A percentile compares a stretch with the other conserved stretches of the same genome.
These are phyloP conservation scores for Chaetodon auriga DNA, from an alignment of 2,113 vertebrate species.

Conservation along the genomic window DNA sequence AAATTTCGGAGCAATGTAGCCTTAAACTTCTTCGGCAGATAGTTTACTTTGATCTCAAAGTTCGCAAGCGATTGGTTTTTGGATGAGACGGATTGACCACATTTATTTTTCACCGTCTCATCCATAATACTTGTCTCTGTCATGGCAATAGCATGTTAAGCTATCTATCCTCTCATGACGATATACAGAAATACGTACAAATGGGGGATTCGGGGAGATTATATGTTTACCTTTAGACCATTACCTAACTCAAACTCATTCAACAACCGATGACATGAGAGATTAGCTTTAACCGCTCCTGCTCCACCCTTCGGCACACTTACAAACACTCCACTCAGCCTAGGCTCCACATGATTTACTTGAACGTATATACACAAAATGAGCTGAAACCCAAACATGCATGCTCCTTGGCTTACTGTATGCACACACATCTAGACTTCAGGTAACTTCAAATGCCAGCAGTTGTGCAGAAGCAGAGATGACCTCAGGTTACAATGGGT, in stretches of 20 bases:
- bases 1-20: conserved; percentile 8
- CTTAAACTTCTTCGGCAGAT: conserved; percentile 31
- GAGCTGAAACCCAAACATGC: conserved; percentile 51
- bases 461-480: conserved; percentile 24
- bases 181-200: conserved; percentile 41
- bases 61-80: conserved; percentile 11
- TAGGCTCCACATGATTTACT: conserved; percentile 62
- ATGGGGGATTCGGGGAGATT: conserved; percentile 25
- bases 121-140: conserved; percentile 40
- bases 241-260: conserved; percentile 50
- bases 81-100: conserved; percentile 22
- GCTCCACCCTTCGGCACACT: conserved; percentile 30
- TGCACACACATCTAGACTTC: background rate
- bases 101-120: conserved; percentile 36
- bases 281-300: conserved; percentile 36
- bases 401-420: background rate
- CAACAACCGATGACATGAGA: conserved; percentile 59
- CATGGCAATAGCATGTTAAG: background rate
- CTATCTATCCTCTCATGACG: conserved; percentile 7
- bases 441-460: conserved; percentile 22
- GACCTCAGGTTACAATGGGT: conserved; percentile 41
- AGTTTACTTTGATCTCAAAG: conserved; percentile 52
- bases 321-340: conserved; percentile 36
- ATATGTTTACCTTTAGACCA: conserved; percentile 59
- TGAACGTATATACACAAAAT: conserved; percentile 49